Conservation (phyloP, 2,888 invertebrate species). For the Euplagia quadripunctaria region DNA sequence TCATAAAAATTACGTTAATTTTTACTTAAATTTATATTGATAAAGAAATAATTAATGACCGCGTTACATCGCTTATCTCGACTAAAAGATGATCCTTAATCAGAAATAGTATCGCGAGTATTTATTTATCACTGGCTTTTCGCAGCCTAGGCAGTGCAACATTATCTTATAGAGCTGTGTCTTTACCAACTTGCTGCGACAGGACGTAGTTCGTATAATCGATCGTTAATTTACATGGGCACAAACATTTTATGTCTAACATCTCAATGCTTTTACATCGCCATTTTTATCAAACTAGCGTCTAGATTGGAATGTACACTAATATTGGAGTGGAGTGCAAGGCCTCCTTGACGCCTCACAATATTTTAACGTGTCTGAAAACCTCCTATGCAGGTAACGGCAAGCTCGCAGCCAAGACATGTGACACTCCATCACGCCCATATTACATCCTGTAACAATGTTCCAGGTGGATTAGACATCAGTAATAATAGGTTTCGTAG, state of each 20-base stretch:
- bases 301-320: conserved; percentile 66
- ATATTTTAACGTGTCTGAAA: conserved; percentile 19
- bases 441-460: conserved; percentile 49
- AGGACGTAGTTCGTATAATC: conserved; percentile 7
- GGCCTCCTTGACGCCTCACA: conserved; percentile 27
- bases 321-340: conserved; percentile 40
- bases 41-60: conserved; percentile 32
- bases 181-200: conserved; percentile 5
- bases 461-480: conserved; percentile 15
- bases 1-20: conserved; percentile 29
- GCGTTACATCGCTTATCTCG: conserved; percentile 2
- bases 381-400: conserved; percentile 43
- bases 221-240: conserved; percentile 25
- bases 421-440: conserved; percentile 29
- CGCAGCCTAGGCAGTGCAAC: conserved; percentile 65
- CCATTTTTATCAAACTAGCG: conserved; percentile 27
- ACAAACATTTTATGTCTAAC: conserved; percentile 44
- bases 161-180: conserved; percentile 52
- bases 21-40: conserved; percentile 30
- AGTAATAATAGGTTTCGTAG: neutral
- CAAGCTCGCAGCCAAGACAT: conserved; percentile 48
- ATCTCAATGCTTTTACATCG: conserved; percentile 16
- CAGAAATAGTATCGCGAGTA: conserved; percentile 10
- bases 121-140: conserved; percentile 64
- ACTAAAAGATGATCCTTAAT: neutral